phyloP scores from a whole-genome alignment of 2,888 invertebrate genomes.

The Electrophaes corylata region DNA sequence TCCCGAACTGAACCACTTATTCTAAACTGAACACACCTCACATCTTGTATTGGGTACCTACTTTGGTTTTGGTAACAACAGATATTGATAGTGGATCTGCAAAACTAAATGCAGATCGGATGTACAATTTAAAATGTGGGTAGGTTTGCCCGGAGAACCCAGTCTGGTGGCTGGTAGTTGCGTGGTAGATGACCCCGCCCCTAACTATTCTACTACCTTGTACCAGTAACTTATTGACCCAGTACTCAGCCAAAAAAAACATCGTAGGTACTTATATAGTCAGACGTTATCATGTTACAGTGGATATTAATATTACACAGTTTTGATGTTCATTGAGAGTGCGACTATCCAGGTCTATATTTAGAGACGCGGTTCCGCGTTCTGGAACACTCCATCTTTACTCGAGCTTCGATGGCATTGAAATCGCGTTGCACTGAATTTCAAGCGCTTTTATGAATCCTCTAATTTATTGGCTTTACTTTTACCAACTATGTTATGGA shows the following conservation, averaged over 20 bases:
- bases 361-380: constrained; percentile 55
- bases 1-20: no score
- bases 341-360: constrained; percentile 69
- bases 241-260: background rate
- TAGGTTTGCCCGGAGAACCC: no score
- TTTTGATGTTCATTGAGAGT: constrained; percentile 29
- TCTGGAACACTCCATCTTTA: constrained; percentile 46
- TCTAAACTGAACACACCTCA: no score
- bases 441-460: constrained; percentile 31
- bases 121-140: no score
- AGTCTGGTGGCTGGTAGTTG: no score
- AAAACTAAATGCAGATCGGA: no score
- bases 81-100: no score
- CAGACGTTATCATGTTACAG: background rate
- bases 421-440: constrained; percentile 19
- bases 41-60: no score
- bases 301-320: constrained; percentile 1
- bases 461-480: constrained; percentile 32
- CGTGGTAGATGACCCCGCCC: no score
- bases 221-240: background rate
- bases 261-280: no score
- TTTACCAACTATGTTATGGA: constrained; percentile 25
- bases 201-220: no score
- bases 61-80: no score
- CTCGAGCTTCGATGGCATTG: constrained; percentile 24